These are phyloP conservation scores for Tenebrosternarchus preto DNA, from an alignment of 2,113 vertebrate genomes.

Conservation along the genomic window DNA sequence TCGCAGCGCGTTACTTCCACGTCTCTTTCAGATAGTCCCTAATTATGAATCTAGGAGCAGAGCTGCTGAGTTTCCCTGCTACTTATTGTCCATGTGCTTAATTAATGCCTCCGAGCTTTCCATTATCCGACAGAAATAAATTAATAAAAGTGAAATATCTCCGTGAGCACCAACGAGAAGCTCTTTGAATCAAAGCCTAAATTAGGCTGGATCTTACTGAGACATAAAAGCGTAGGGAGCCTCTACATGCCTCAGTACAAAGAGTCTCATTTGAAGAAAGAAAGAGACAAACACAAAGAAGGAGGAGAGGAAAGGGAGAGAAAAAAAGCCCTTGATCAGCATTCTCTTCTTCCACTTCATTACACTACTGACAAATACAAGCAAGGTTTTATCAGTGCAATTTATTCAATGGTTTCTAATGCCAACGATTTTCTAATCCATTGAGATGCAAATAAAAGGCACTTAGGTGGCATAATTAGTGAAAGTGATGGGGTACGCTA, in stretches of 20 bases:
- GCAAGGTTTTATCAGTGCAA: constrained; percentile 51
- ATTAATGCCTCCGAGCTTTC: constrained; percentile 85
- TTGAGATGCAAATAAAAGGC: constrained; percentile 54
- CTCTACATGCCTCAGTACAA: constrained; percentile 57
- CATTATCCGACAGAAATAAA: constrained; percentile 80
- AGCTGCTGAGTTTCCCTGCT: constrained; percentile 77
- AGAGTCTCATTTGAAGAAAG: constrained; percentile 35
- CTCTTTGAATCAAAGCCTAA: constrained; percentile 75
- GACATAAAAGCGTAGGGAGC: constrained; percentile 69
- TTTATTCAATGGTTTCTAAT: constrained; percentile 56
- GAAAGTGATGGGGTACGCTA: constrained; percentile 44
- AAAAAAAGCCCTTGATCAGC: constrained; percentile 49
- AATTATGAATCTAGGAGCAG: constrained; percentile 67
- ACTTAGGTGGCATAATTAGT: constrained; percentile 53
- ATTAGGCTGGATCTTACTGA: constrained; percentile 72
- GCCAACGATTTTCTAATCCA: constrained; percentile 55
- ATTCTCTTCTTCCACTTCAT: constrained; percentile 54
- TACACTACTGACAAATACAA: constrained; percentile 55
- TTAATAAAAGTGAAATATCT: constrained; percentile 67
- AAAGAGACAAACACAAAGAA: constrained; percentile 31
- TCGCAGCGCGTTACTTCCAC: background rate
- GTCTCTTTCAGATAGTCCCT: constrained; percentile 41
- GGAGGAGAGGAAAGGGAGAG: too few species aligned
- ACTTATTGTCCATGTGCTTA: constrained; percentile 80
- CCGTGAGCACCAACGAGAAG: constrained; percentile 71